Base-by-base conservation (phyloP, 1,140 invertebrate species). In the Panulirus ornatus region DNA sequence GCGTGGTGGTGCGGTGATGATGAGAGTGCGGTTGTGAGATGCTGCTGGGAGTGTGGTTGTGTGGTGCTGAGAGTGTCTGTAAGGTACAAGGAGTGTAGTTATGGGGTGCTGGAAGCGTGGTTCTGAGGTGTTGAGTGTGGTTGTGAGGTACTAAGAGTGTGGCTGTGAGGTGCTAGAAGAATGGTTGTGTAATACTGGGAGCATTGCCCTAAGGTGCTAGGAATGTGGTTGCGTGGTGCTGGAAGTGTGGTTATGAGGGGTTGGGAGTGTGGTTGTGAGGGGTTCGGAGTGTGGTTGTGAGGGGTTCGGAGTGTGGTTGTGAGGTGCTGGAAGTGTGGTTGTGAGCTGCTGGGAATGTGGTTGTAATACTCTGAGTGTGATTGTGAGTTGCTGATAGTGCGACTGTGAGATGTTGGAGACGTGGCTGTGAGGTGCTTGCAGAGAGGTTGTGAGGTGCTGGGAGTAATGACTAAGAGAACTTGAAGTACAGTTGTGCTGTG, bases 11-110 rank as follows among this genome's bases (percentile, higher is more conserved):
- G 71, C 19, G 34, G 5, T 14, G 5, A 9, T 71, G 1, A 38
- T 1, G 40, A 5, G 27, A 14, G 75, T 75, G 34, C 36, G n/a
- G n/a, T n/a, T n/a, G n/a, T 75, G 71, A 75, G 71, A 38, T n/a
- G 2, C 44, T n/a, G 44, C 44, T 47, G 44, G 14, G 71, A 30
- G 34, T 42, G 40, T 22, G 38, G n/a, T n/a, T 76, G 40, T 36
- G 75, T 42, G 75, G 38, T n/a, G 75, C 38, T 44, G 75, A 22
- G 75, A 44, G 40, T 76, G 38, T 9, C 19, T n/a, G 75, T 58
- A 58, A 14, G n/a, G n/a, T n/a, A n/a, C n/a, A n/a, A n/a, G n/a
- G n/a, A n/a, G n/a, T n/a, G n/a, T n/a, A n/a, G n/a, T n/a, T n/a
- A n/a, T n/a, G n/a, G n/a, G n/a, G 66, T 8, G 36, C 51, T 27